These are phyloP conservation scores for Buphagus erythrorhynchus DNA, from an alignment of 2,797 vertebrate species.

Conservation along the genomic window DNA sequence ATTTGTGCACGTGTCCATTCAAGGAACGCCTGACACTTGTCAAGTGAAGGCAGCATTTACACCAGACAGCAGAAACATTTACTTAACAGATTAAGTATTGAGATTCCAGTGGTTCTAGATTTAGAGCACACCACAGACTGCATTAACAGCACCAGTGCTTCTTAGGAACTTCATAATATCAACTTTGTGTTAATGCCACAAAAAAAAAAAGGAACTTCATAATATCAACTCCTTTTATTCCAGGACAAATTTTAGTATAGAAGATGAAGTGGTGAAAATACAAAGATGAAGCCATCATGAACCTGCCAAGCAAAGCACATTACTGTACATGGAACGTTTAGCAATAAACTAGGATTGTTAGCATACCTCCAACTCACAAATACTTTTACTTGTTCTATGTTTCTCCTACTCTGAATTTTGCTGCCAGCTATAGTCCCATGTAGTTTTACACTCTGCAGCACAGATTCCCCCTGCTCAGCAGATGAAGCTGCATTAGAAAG, in stretches of 20 bases:
- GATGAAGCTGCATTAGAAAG: constrained; percentile 74
- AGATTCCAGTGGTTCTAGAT: background rate
- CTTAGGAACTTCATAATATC: background rate
- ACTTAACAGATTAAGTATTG: background rate
- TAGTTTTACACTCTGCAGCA: constrained; percentile 69
- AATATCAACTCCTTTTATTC: background rate
- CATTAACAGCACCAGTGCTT: background rate
- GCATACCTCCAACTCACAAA: constrained; percentile 53
- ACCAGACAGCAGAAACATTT: background rate
- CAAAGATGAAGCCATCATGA: background rate
- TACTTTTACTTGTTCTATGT: constrained; percentile 58
- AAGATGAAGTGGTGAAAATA: background rate
- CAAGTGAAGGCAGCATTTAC: background rate
- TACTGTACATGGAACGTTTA: background rate
- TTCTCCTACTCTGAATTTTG: constrained; percentile 62
- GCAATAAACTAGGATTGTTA: constrained; percentile 68
- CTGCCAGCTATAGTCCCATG: constrained; percentile 57
- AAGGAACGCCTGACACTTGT: background rate
- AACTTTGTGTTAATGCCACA: background rate
- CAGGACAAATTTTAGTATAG: background rate
- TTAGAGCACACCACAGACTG: background rate
- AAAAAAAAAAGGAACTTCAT: background rate
- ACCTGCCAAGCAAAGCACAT: background rate
- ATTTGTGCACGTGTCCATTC: background rate
- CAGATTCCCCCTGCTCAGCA: constrained; percentile 73